Evolutionary conservation across 2,113 vertebrate species (phyloP).

Genomic region (Lipophrys pholis): DNA sequence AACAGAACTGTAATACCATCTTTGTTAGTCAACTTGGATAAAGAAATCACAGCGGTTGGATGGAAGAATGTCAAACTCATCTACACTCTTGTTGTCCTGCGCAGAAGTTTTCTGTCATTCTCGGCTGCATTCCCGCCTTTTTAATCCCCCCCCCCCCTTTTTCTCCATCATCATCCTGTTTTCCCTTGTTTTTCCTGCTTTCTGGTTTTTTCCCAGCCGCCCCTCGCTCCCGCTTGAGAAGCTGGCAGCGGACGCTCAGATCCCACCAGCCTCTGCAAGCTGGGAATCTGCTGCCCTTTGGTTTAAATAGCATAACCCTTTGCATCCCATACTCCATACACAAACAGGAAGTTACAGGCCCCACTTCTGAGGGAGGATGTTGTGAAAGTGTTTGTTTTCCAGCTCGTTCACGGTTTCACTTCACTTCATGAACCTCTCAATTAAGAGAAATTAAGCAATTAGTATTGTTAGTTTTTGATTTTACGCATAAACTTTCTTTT

Average conservation of each 20-base stretch:
- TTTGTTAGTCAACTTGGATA: too few relatives aligned
- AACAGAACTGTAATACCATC: too few relatives aligned
- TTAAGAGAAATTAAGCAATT: background rate
- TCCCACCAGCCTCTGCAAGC: constrained; percentile 62
- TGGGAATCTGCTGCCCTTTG: constrained; percentile 84
- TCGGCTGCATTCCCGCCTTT: background rate
- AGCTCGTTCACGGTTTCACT: constrained; percentile 12
- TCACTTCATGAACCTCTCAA: background rate
- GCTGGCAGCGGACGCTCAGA: constrained; percentile 60
- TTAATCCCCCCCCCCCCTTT: constrained; percentile 29
- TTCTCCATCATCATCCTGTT: constrained; percentile 48
- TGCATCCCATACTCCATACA: constrained; percentile 70
- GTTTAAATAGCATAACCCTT: constrained; percentile 78
- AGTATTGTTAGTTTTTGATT: background rate
- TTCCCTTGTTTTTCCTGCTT: constrained; percentile 45
- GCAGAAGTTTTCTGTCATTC: constrained; percentile 11
- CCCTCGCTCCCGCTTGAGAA: constrained; percentile 63
- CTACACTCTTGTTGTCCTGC: too few relatives aligned
- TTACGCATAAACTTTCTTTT: background rate
- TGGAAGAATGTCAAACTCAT: too few relatives aligned
- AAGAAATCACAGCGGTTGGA: too few relatives aligned
- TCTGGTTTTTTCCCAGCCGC: constrained; percentile 58
- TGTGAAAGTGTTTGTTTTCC: constrained; percentile 67
- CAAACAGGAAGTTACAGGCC: constrained; percentile 80
- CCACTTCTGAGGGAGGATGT: constrained; percentile 71